Percentiles rank a stretch among this genome's conserved stretches.
Evolutionary conservation across 2,797 vertebrate genomes (phyloP).

Genomic region (Anabacerthia variegaticeps): DNA sequence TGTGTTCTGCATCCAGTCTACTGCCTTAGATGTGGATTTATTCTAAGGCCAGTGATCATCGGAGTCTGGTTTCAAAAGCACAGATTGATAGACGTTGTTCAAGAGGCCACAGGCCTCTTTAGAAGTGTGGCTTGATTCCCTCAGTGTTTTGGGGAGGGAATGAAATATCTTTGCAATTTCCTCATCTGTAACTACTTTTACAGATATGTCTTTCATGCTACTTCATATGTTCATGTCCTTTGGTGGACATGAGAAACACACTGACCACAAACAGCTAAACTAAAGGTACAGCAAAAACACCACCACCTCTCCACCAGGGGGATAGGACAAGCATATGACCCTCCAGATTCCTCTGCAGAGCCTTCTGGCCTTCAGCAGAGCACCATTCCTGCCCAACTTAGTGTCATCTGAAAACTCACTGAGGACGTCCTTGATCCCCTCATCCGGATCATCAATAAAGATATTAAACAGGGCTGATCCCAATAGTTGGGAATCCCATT

Average conservation of each 20-base stretch:
- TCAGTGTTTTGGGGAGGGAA: not conserved
- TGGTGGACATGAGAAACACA: not conserved
- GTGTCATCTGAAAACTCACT: not conserved
- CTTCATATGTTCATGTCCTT: not conserved
- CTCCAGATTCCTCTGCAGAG: not conserved
- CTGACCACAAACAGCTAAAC: not conserved
- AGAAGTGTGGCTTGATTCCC: not conserved
- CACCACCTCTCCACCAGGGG: not conserved
- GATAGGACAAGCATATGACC: not conserved
- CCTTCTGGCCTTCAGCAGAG: not conserved
- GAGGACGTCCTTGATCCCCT: fast-evolving
- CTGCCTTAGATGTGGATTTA: not conserved
- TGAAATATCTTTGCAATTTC: not conserved
- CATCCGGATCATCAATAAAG: not conserved
- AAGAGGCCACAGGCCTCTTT: not conserved
- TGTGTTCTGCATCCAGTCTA: not conserved
- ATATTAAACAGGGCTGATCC: not conserved
- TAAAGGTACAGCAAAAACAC: not conserved
- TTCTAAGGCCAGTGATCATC: not conserved
- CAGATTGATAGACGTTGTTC: not conserved
- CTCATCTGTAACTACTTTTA: not conserved
- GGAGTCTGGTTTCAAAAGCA: not conserved
- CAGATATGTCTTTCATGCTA: not conserved
- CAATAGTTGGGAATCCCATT: not conserved
- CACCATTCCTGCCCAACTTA: not conserved